Evolutionary conservation across 2,113 vertebrate species (phyloP).

Genomic region (Ceyx melanurus): DNA sequence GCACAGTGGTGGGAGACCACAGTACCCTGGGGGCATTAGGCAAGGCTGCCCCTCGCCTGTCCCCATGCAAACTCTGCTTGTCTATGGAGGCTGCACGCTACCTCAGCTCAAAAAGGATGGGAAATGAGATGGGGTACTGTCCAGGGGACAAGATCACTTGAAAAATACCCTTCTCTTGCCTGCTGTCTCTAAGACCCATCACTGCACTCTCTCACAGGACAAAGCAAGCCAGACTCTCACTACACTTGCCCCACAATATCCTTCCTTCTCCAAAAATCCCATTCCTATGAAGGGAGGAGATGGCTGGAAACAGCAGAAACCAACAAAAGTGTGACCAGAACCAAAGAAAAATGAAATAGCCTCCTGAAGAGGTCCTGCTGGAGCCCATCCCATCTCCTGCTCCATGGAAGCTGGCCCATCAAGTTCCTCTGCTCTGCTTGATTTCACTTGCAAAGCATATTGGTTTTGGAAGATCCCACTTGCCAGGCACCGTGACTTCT

Average conservation of each 20-base stretch:
- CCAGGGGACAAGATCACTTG: background rate
- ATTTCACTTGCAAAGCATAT: background rate
- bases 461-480: background rate
- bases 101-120: background rate
- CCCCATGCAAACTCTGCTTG: background rate
- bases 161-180: background rate
- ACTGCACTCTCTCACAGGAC: background rate
- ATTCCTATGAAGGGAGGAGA: background rate
- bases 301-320: background rate
- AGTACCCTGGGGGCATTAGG: fast-evolving
- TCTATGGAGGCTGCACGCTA: fast-evolving
- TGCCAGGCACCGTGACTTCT: background rate
- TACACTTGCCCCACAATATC: fast-evolving
- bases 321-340: background rate
- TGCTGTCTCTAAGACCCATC: background rate
- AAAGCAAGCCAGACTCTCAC: background rate
- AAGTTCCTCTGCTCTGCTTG: background rate
- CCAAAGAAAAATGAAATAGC: background rate
- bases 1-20: background rate
- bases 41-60: background rate
- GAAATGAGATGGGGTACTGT: background rate
- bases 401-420: background rate
- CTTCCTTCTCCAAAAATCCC: background rate
- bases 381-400: background rate
- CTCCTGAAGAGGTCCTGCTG: background rate